phyloP scores from a whole-genome alignment of 2,888 invertebrate genomes.

The Drosophila tanythrix region DNA sequence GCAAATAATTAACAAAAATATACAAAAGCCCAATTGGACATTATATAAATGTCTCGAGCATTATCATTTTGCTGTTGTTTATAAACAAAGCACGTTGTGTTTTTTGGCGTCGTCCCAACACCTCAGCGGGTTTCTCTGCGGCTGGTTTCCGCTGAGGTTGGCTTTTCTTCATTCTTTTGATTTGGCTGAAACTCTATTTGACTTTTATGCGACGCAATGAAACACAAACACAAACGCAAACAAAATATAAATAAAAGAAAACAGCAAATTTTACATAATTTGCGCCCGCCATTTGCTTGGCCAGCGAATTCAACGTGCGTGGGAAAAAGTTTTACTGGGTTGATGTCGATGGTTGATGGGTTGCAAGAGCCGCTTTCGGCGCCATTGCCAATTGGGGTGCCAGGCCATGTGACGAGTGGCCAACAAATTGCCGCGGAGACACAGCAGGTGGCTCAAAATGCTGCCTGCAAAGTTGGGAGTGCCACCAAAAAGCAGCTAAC shows the following conservation, averaged over 20 bases:
- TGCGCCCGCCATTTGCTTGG: slow-evolving; percentile 43
- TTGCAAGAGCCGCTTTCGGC: slow-evolving; percentile 48
- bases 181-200: slow-evolving; percentile 38
- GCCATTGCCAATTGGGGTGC: slow-evolving; percentile 46
- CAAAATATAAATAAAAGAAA: slow-evolving; percentile 44
- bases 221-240: slow-evolving; percentile 20
- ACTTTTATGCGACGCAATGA: slow-evolving; percentile 38
- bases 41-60: slow-evolving; percentile 32
- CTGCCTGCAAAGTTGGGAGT: not conserved
- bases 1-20: slow-evolving; percentile 16
- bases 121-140: slow-evolving; percentile 41
- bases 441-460: slow-evolving; percentile 57
- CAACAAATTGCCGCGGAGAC: slow-evolving; percentile 53
- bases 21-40: not conserved
- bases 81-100: slow-evolving; percentile 58
- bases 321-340: slow-evolving; percentile 66
- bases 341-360: slow-evolving; percentile 27
- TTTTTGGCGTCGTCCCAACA: slow-evolving; percentile 42
- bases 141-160: slow-evolving; percentile 45
- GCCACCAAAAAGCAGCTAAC: slow-evolving; percentile 13
- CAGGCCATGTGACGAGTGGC: slow-evolving; percentile 45
- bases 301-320: slow-evolving; percentile 64
- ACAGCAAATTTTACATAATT: slow-evolving; percentile 77
- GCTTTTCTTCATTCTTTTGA: slow-evolving; percentile 8
- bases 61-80: slow-evolving; percentile 53